A percentile compares a stretch with the other conserved stretches of the same genome.
phyloP scores from a whole-genome alignment of 2,113 vertebrate species.

The Anseranas semipalmata region DNA sequence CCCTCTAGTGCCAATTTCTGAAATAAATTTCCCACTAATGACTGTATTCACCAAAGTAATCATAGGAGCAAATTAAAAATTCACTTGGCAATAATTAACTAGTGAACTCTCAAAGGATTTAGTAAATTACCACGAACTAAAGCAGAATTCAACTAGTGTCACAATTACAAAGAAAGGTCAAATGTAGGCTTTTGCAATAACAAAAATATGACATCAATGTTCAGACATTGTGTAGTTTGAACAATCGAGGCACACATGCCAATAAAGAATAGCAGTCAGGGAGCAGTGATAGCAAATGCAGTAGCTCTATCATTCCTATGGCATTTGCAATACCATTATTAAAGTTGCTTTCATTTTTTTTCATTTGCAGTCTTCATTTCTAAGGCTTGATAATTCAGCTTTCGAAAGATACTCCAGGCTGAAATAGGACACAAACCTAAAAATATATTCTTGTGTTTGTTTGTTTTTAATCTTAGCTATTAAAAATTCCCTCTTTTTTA shows the following conservation, averaged over 20 bases:
- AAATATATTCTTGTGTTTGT: background rate
- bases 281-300: background rate
- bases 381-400: background rate
- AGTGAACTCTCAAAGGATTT: constrained; percentile 66
- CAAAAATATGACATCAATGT: background rate
- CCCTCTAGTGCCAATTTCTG: constrained; percentile 90
- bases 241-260: background rate
- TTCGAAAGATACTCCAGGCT: background rate
- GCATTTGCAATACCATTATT: background rate
- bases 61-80: constrained; percentile 81
- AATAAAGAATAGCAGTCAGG: constrained; percentile 24
- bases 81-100: constrained; percentile 80
- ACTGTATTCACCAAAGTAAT: constrained; percentile 64
- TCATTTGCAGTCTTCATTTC: background rate
- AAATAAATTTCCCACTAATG: constrained; percentile 75
- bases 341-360: background rate
- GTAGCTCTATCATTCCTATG: background rate
- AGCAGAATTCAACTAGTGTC: constrained; percentile 51
- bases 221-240: background rate
- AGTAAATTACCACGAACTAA: constrained; percentile 59
- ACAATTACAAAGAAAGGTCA: constrained; percentile 63
- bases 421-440: background rate
- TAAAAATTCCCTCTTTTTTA: fast-evolving
- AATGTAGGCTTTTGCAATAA: background rate
- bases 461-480: background rate